Conservation (phyloP, 92 coral and sea anemone species). For the Epizoanthus scotinus region DNA sequence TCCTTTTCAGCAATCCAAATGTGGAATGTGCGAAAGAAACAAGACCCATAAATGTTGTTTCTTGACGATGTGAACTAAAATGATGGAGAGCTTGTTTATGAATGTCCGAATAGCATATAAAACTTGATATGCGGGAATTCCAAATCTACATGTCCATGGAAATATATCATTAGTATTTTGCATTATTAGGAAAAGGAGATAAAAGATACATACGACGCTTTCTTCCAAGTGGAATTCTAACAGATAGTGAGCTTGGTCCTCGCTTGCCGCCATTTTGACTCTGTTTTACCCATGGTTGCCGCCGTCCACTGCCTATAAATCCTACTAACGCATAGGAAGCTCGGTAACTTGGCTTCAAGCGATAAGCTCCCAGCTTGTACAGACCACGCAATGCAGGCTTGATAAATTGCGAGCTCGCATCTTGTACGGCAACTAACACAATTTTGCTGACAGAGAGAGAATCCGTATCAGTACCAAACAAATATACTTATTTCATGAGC, state of each 20-base stretch:
- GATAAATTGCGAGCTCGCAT: conserved; percentile 28
- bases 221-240: conserved; percentile 22
- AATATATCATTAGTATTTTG: too few relatives aligned
- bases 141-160: too few relatives aligned
- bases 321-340: conserved; percentile 46
- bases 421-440: conserved; percentile 52
- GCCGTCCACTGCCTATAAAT: conserved; percentile 28
- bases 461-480: too few relatives aligned
- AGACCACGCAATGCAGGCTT: conserved; percentile 26
- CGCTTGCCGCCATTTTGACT: conserved; percentile 24
- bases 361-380: conserved; percentile 28
- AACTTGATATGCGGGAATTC: too few relatives aligned
- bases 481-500: too few relatives aligned
- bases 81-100: too few relatives aligned
- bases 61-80: too few relatives aligned
- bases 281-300: conserved; percentile 43
- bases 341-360: conserved; percentile 26
- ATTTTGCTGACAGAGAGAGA: conserved; percentile 37
- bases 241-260: conserved; percentile 26
- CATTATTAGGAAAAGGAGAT: neutral
- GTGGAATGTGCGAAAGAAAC: too few relatives aligned
- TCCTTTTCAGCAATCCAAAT: too few relatives aligned
- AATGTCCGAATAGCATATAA: too few relatives aligned
- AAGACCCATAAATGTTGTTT: too few relatives aligned
- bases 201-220: neutral